Evolutionary conservation across 1,140 invertebrate species (phyloP), one percentile per base, ranked within the genome.

Genomic region (Panagrolaimus sp.): DNA sequence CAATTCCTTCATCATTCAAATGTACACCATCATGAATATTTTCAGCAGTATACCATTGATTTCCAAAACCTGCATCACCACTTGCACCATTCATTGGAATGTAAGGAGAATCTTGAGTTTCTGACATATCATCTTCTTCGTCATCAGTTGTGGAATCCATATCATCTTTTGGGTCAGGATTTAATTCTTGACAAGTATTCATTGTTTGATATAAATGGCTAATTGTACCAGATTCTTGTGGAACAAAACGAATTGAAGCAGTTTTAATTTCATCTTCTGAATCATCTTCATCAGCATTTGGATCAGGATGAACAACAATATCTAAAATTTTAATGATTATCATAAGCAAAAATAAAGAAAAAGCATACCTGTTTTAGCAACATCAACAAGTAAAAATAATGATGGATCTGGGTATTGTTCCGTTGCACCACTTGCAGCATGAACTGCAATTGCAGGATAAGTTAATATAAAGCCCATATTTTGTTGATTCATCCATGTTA

Each of bases 381-480:
- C 24, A 67, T 70, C 68, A 43, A 70, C 68, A 12, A 70, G 65
- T 65, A 70, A 32, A 28, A 70, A 46, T 24, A 70, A 43, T 7
- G 45, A 12, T 1, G 68, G 68, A 10, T 70, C 68, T 10, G 68
- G 68, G 38, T 67, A 21, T 43, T 26, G 24, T 9, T 64, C 32
- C 24, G 55, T 24, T 32, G 68, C 28, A 5, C 26, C 38, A 24
- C 65, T 63, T 6, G 38, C 32, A 10, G 65, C 68, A 55, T 70
- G 58, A 55, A 70, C 68, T n/a, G n/a, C 63, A 67, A 70, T 70
- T 28, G 68, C 68, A 15, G 64, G 68, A 43, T 70, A 70, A 10
- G 68, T 43, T 4, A 70, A 38, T 17, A 52, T 67, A 26, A 70
- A 70, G 4, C 68, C 68, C 24, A 12, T 24, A 24, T 17, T 70